These are phyloP conservation scores for Hyaena hyaena DNA, from an alignment of 2,113 vertebrate genomes.

Conservation along the genomic window DNA sequence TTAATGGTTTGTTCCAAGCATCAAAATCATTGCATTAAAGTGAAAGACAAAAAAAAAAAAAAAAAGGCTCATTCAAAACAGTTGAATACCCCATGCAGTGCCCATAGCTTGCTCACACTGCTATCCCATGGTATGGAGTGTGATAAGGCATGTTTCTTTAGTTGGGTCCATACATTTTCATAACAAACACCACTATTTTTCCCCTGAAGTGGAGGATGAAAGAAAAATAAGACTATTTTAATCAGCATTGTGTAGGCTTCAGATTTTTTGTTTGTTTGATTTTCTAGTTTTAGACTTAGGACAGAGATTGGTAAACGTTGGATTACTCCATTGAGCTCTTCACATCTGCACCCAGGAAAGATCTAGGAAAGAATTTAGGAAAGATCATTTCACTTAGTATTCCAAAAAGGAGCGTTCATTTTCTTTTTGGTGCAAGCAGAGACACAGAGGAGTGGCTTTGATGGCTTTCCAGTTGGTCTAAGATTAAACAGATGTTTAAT, in stretches of 20 bases:
- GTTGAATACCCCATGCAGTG: neutral
- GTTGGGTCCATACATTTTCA: neutral
- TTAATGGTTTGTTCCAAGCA: neutral
- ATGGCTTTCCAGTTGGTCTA: constrained; percentile 31
- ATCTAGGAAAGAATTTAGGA: neutral
- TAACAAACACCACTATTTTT: neutral
- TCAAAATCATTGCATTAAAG: neutral
- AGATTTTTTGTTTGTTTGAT: constrained; percentile 15
- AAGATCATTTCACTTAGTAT: constrained; percentile 37
- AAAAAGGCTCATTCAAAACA: neutral
- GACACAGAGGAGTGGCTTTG: constrained; percentile 2
- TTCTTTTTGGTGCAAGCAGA: neutral
- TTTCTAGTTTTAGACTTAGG: constrained; percentile 31
- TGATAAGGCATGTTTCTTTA: neutral
- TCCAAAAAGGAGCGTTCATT: constrained; percentile 15
- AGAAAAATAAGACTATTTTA: neutral
- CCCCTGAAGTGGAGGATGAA: neutral
- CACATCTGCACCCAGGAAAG: neutral
- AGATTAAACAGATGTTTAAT: constrained; percentile 50
- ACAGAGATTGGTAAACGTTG: neutral
- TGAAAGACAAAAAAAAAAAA: neutral
- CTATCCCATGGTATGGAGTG: neutral
- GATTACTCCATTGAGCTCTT: neutral
- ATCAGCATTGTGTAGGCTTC: neutral
- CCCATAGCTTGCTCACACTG: neutral